These are phyloP conservation scores for Cirrhinus molitorella DNA, from an alignment of 2,797 vertebrate species.

Conservation along the genomic window DNA sequence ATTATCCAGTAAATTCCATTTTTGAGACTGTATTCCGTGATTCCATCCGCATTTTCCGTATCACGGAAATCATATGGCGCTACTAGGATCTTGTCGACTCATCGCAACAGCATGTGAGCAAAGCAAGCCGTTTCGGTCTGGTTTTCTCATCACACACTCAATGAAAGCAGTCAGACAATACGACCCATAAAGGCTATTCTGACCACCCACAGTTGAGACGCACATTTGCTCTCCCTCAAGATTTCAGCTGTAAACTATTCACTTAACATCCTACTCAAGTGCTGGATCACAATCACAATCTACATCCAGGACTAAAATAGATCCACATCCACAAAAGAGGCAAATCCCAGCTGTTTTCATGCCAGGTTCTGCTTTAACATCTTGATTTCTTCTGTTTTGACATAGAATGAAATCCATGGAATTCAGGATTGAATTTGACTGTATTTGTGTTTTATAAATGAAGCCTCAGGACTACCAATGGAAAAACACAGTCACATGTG, in stretches of 20 bases:
- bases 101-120: neutral
- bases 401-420: neutral
- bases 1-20: neutral
- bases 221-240: neutral
- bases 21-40: neutral
- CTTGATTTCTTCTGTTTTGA: neutral
- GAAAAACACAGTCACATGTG: conserved; percentile 37
- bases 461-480: neutral
- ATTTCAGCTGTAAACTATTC: neutral
- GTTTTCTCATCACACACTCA: conserved; percentile 3
- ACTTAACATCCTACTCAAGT: conserved; percentile 1
- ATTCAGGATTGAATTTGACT: neutral
- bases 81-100: neutral
- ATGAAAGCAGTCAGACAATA: conserved; percentile 14
- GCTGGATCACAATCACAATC: neutral
- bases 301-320: conserved; percentile 1
- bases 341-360: neutral
- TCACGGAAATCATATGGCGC: neutral
- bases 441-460: neutral
- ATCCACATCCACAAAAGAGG: neutral
- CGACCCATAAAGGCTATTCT: neutral
- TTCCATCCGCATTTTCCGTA: neutral
- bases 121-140: neutral
- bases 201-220: conserved; percentile 23
- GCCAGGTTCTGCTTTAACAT: neutral